These are phyloP conservation scores for Cantharis lateralis DNA, from an alignment of 2,888 invertebrate species.

Conservation along the genomic window DNA sequence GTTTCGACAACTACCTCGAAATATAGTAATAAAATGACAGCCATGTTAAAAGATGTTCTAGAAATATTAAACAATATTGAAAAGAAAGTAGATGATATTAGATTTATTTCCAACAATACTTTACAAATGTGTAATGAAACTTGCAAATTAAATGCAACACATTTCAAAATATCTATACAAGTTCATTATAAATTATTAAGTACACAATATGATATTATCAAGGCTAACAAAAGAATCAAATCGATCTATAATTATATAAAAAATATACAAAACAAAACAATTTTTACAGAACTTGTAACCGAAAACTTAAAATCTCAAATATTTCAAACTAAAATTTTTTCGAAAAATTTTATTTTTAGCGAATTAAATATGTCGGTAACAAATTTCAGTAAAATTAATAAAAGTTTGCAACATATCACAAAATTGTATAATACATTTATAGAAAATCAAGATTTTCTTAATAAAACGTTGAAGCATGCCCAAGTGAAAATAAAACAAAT, in stretches of 20 bases:
- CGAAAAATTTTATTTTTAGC: not conserved
- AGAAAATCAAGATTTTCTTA: not conserved
- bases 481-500: not conserved
- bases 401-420: not conserved
- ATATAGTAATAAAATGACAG: conserved; percentile 84
- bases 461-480: not conserved
- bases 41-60: conserved; percentile 82
- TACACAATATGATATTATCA: not conserved
- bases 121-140: conserved; percentile 5
- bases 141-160: conserved; percentile 5
- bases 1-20: conserved; percentile 82
- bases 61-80: conserved; percentile 73
- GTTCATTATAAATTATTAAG: not conserved
- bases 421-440: not conserved
- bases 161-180: not conserved
- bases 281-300: conserved; percentile 62
- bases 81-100: conserved; percentile 62
- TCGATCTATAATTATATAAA: conserved; percentile 44
- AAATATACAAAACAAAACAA: conserved; percentile 74
- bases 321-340: not conserved
- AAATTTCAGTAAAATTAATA: not conserved
- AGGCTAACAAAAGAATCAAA: not conserved
- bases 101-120: not conserved
- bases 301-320: not conserved
- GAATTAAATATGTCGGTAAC: not conserved